phyloP scores from a whole-genome alignment of 2,888 invertebrate genomes.

The Bhutanitis thaidina region DNA sequence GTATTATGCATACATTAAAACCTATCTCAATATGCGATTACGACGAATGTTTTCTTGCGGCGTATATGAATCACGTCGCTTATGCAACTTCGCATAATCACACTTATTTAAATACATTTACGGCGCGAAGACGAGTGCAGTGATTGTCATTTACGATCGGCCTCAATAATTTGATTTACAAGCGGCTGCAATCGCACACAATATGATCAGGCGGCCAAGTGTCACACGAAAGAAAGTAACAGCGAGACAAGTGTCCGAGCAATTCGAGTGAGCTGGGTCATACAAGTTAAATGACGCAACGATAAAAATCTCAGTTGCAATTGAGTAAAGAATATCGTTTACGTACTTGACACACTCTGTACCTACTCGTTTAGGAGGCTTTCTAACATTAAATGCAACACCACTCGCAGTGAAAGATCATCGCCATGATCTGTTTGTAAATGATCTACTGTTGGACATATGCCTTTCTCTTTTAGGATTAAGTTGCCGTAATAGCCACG shows the following conservation, averaged over 20 bases:
- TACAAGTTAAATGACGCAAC: slow-evolving; percentile 6
- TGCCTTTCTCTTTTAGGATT: too few relatives aligned
- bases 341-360: not conserved
- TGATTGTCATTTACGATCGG: slow-evolving; percentile 25
- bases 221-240: slow-evolving; percentile 17
- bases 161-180: slow-evolving; percentile 27
- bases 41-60: not conserved
- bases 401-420: too few relatives aligned
- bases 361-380: too few relatives aligned
- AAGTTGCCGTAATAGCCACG: too few relatives aligned
- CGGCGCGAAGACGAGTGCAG: not conserved
- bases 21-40: too few relatives aligned
- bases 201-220: slow-evolving; percentile 10
- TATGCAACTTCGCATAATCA: slow-evolving; percentile 11
- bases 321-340: not conserved
- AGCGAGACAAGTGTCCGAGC: slow-evolving; percentile 7
- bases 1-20: too few relatives aligned
- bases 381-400: too few relatives aligned
- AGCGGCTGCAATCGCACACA: slow-evolving; percentile 22
- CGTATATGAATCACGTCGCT: not conserved
- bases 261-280: not conserved
- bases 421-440: too few relatives aligned
- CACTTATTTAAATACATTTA: slow-evolving; percentile 10
- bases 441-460: too few relatives aligned
- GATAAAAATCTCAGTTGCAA: slow-evolving; percentile 8